Conservation (phyloP, 1,140 invertebrate species). For the Kradibia gibbosae region DNA sequence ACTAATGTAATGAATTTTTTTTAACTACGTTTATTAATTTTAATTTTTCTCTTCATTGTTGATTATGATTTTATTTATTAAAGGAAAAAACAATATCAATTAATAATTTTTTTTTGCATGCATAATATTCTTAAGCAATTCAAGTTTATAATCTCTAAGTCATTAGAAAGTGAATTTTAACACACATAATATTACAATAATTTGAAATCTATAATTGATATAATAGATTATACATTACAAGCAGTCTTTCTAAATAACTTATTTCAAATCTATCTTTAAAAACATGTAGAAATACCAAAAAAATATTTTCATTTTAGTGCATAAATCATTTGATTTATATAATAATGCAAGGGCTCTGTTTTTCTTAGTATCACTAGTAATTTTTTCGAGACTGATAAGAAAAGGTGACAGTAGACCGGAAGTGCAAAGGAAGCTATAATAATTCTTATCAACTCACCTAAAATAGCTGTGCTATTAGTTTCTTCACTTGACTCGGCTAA, state of each 20-base stretch:
- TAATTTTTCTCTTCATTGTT: slow-evolving; percentile 25
- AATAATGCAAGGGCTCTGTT: slow-evolving; percentile 1
- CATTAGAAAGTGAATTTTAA: slow-evolving; percentile 20
- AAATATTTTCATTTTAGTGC: neutral
- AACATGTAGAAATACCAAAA: slow-evolving; percentile 14
- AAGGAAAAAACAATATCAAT: slow-evolving; percentile 43
- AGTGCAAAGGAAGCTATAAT: slow-evolving; percentile 41
- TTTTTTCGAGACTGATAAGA: slow-evolving; percentile 17
- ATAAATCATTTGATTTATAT: neutral
- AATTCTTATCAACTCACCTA: slow-evolving; percentile 61
- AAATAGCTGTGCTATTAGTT: slow-evolving; percentile 59
- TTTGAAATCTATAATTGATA: slow-evolving; percentile 30
- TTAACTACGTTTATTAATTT: slow-evolving; percentile 5
- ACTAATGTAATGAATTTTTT: neutral
- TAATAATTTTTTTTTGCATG: slow-evolving; percentile 56
- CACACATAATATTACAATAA: slow-evolving; percentile 43
- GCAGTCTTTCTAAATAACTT: slow-evolving; percentile 14
- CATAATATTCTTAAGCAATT: slow-evolving; percentile 27
- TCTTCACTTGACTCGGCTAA: slow-evolving; percentile 63
- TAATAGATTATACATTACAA: slow-evolving; percentile 31
- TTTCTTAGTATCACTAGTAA: slow-evolving; percentile 22
- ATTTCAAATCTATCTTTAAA: slow-evolving; percentile 17
- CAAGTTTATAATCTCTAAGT: slow-evolving; percentile 29
- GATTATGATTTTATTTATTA: slow-evolving; percentile 35
- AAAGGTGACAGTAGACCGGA: slow-evolving; percentile 29